A percentile compares a stretch with the other conserved stretches of the same genome.
phyloP scores from a whole-genome alignment of 2,113 vertebrate genomes.

The Hydrolagus affinis region DNA sequence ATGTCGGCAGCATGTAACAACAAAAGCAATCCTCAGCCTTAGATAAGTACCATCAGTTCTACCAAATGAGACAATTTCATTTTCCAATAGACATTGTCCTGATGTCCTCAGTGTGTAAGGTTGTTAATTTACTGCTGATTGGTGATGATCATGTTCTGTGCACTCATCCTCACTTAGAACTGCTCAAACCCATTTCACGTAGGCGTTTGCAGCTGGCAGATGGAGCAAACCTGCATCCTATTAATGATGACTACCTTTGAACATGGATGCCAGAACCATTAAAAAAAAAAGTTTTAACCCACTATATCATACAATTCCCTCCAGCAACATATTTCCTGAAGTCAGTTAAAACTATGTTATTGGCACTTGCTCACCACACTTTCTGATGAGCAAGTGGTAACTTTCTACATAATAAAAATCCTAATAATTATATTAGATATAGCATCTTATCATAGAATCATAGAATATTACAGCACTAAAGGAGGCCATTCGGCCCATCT shows the following conservation, averaged over 20 bases:
- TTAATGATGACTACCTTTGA: background rate
- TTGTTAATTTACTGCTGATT: too few relatives aligned
- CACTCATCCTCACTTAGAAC: background rate
- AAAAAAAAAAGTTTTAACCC: background rate
- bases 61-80: too few relatives aligned
- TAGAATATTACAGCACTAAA: too few relatives aligned
- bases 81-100: too few relatives aligned
- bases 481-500: too few relatives aligned
- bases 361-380: background rate
- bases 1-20: too few relatives aligned
- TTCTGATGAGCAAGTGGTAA: background rate
- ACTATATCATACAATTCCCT: background rate
- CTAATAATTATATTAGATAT: too few relatives aligned
- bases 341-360: background rate
- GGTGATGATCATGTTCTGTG: background rate
- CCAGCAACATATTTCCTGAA: background rate
- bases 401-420: background rate
- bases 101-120: too few relatives aligned
- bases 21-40: too few relatives aligned
- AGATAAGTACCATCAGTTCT: too few relatives aligned
- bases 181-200: background rate
- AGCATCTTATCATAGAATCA: too few relatives aligned
- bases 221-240: background rate
- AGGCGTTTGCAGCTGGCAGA: background rate
- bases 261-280: background rate